Evolutionary conservation across 2,888 invertebrate genomes (phyloP).

Genomic region (Pseudoips prasinana): DNA sequence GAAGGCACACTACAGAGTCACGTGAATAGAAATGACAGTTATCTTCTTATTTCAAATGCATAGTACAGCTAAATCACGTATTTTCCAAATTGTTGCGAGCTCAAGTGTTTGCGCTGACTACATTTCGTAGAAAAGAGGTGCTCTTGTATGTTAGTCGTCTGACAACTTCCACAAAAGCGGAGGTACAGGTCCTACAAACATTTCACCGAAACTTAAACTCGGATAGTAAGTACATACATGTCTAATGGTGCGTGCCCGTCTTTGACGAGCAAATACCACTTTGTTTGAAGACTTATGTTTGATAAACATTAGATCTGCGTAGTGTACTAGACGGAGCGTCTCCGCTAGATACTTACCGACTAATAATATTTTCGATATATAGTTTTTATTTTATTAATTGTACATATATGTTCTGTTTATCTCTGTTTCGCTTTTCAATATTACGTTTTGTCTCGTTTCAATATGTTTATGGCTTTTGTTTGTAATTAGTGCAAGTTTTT

Average conservation of each 20-base stretch:
- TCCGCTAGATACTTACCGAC: too few relatives aligned
- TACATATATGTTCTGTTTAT: too few relatives aligned
- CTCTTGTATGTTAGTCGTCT: conserved; percentile 26
- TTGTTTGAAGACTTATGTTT: conserved; percentile 37
- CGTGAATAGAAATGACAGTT: too few relatives aligned
- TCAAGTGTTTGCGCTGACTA: conserved; percentile 9
- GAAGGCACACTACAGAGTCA: too few relatives aligned
- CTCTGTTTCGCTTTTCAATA: too few relatives aligned
- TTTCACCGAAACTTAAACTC: conserved; percentile 40
- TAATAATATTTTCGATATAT: too few relatives aligned
- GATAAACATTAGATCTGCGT: conserved; percentile 34
- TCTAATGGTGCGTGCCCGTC: conserved; percentile 51
- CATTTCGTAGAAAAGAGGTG: conserved; percentile 24
- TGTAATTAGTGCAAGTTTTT: too few relatives aligned
- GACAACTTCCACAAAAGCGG: conserved; percentile 36
- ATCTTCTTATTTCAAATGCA: too few relatives aligned
- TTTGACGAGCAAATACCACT: conserved; percentile 39
- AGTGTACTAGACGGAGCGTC: conserved; percentile 28
- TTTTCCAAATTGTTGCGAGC: conserved; percentile 21
- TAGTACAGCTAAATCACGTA: neutral
- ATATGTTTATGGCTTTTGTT: too few relatives aligned
- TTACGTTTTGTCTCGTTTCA: too few relatives aligned
- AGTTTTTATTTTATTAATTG: too few relatives aligned
- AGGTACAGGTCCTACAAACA: conserved; percentile 33
- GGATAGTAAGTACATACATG: conserved; percentile 37